Evolutionary conservation across 2,113 vertebrate species (phyloP), one percentile per base, ranked within the genome.

Genomic region (Upupa epops): DNA sequence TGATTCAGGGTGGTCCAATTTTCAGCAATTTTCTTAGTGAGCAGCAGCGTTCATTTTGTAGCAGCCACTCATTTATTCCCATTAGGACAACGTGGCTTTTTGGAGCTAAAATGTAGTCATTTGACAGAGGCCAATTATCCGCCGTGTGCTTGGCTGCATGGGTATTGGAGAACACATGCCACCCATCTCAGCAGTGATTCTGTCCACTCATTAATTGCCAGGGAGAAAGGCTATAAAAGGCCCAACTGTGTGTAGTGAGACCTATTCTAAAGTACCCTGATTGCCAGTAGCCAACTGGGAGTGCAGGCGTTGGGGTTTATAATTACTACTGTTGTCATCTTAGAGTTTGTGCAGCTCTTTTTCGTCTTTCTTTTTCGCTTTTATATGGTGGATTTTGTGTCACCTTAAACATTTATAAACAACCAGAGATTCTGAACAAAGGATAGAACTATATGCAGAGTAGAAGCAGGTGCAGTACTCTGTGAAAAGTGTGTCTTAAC

Each of bases 101-200:
- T 95, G 52, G 28, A 95, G 75, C 51, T 90, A 80, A 96, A 96
- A 88, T 29, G 81, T 36, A 81, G 72, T 88, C 87, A 96, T 73
- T 46, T 95, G 92, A 89, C 92, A 95, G 49, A 96, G 92, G 68
- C 36, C 79, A 91, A 92, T 96, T 97, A 90, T 64, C 24, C 17
- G 28, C 63, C 86, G 40, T 46, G 58, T 89, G 66, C 34, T 90
- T 80, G 72, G n/a, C 66, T 89, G 94, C 64, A 55, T 79, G 59
- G 73, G 9, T 85, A 25, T 36, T 68, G 79, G 85, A 64, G 89
- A 94, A 77, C 59, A 34, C 45, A 86, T 51, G 28, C 49, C 79
- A 59, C 94, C 77, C 46, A 25, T 81, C 65, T 83, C 82, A 69
- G 28, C 21, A 55, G 31, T 81, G 82, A 91, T 88, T 94, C 36